phyloP scores from a whole-genome alignment of 2,113 vertebrate species.

The Cavia porcellus region DNA sequence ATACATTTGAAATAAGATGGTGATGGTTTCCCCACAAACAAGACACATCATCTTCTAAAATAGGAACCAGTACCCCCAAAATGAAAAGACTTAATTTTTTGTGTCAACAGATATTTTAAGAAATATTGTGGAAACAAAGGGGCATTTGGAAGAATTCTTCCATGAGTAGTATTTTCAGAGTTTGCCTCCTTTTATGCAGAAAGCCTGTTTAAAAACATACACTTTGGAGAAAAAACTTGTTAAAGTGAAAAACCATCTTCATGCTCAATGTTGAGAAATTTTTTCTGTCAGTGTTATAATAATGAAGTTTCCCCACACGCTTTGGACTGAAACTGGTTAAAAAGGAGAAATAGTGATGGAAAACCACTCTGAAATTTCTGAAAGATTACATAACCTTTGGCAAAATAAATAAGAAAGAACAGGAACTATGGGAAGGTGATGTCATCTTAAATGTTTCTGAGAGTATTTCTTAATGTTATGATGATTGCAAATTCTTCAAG shows the following conservation, averaged over 20 bases:
- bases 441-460: not conserved
- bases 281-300: not conserved
- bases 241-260: not conserved
- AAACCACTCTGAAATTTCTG: not conserved
- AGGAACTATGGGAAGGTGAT: not conserved
- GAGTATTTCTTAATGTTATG: not conserved
- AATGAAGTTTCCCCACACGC: not conserved
- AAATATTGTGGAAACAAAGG: not conserved
- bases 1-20: not conserved
- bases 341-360: not conserved
- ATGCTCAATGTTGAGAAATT: not conserved
- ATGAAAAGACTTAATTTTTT: slow-evolving; percentile 8
- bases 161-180: not conserved
- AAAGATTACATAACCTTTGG: not conserved
- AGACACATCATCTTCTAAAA: not conserved
- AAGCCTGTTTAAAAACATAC: not conserved
- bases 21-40: not conserved
- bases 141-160: not conserved
- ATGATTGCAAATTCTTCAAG: not conserved
- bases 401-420: not conserved
- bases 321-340: not conserved
- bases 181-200: not conserved
- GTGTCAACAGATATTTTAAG: not conserved
- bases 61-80: not conserved
- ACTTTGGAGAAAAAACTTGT: not conserved